phyloP scores from a whole-genome alignment of 1,140 invertebrate species.

The Diplogasteroides magnus region DNA sequence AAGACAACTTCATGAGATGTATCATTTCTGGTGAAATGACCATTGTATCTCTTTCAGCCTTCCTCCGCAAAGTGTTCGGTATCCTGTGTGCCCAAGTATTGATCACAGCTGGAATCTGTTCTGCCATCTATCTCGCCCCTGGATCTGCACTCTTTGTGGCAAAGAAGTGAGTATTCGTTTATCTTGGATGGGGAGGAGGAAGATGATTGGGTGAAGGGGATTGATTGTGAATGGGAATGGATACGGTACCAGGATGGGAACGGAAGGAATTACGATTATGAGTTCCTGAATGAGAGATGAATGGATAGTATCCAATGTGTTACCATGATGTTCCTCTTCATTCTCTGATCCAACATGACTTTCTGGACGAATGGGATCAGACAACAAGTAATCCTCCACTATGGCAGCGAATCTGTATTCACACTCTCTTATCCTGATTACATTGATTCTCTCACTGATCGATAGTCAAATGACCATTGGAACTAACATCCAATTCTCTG shows the following conservation, averaged over 20 bases:
- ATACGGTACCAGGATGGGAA: too few species aligned
- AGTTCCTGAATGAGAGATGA: too few species aligned
- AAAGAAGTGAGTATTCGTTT: constrained; percentile 42
- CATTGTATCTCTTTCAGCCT: constrained; percentile 37
- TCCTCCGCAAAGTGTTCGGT: constrained; percentile 50
- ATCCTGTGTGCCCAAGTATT: constrained; percentile 49
- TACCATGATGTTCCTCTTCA: neutral
- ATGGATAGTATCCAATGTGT: too few species aligned
- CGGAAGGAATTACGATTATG: too few species aligned
- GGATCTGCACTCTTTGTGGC: constrained; percentile 43
- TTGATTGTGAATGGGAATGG: too few species aligned
- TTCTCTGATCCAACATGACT: constrained; percentile 10
- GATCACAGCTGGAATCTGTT: constrained; percentile 41
- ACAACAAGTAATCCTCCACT: constrained; percentile 50
- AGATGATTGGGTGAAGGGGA: too few species aligned
- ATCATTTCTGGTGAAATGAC: too few species aligned
- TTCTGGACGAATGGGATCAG: constrained; percentile 16
- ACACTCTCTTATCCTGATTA: neutral
- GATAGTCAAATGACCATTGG: constrained; percentile 43
- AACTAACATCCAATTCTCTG: constrained; percentile 50
- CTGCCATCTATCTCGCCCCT: constrained; percentile 45
- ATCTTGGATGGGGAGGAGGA: too few species aligned
- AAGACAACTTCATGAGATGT: too few species aligned
- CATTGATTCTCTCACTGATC: constrained; percentile 7
- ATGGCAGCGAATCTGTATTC: constrained; percentile 50